Conservation (phyloP, 2,113 vertebrate genomes). For the Sylvietta virens region DNA sequence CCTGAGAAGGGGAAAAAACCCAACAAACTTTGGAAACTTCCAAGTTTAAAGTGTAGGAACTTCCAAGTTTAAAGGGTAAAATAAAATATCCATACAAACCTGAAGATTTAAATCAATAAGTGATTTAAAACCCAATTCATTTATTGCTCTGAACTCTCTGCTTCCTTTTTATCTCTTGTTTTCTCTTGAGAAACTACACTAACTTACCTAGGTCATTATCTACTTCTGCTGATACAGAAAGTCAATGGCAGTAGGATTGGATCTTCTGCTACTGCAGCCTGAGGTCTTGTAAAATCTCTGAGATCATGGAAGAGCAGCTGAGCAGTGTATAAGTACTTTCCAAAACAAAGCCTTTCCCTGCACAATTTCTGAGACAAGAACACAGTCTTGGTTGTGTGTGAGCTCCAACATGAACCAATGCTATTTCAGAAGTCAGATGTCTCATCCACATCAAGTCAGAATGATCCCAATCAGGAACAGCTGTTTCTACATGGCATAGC, state of each 20-base stretch:
- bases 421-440: neutral
- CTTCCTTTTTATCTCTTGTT: neutral
- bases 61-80: neutral
- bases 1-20: neutral
- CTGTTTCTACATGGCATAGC: neutral
- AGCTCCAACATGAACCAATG: rapidly evolving
- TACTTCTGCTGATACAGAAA: neutral
- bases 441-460: neutral
- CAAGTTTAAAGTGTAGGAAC: neutral
- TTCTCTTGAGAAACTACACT: neutral
- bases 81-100: neutral
- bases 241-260: neutral
- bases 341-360: neutral
- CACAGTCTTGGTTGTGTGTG: neutral
- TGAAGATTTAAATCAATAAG: neutral
- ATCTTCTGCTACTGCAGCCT: neutral
- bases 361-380: neutral
- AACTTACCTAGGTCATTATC: neutral
- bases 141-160: neutral
- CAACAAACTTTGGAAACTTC: neutral
- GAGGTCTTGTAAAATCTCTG: neutral
- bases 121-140: neutral
- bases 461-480: neutral
- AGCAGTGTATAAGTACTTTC: neutral
- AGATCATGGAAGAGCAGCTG: neutral